Conservation (phyloP, 2,113 vertebrate species). For the Phrynosoma blainvillii region DNA sequence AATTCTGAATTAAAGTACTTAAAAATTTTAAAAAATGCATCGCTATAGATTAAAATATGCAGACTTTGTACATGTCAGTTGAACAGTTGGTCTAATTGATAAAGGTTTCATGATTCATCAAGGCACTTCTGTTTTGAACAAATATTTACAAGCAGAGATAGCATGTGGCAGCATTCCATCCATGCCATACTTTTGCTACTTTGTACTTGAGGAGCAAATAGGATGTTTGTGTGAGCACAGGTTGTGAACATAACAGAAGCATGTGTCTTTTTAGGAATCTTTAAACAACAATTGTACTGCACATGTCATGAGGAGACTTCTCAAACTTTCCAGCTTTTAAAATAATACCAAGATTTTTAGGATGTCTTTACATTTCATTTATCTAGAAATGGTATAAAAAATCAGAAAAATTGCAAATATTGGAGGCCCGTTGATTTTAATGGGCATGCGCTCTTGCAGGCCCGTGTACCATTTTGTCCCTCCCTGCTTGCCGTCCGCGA, state of each 20-base stretch:
- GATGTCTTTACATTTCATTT: background rate
- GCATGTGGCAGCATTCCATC: conserved; percentile 66
- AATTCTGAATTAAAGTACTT: conserved; percentile 44
- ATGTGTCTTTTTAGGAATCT: conserved; percentile 1
- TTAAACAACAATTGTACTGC: background rate
- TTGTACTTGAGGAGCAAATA: background rate
- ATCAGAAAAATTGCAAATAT: too few species aligned
- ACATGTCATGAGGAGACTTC: background rate
- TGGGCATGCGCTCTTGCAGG: too few species aligned
- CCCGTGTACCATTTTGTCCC: too few species aligned
- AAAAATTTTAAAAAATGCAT: conserved; percentile 49
- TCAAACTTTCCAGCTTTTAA: background rate
- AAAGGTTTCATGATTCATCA: conserved; percentile 71
- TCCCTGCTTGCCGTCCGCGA: too few species aligned
- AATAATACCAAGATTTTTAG: background rate
- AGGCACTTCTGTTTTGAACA: conserved; percentile 76
- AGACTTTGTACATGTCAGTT: conserved; percentile 71
- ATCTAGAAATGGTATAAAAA: too few species aligned
- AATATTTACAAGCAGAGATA: conserved; percentile 81
- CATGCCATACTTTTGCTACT: conserved; percentile 60
- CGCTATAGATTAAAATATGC: conserved; percentile 61
- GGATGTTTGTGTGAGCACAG: background rate
- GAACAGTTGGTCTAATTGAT: conserved; percentile 74
- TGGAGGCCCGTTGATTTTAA: too few species aligned
- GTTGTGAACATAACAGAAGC: background rate